These are phyloP conservation scores for Drosophila persimilis DNA, from an alignment of 1,140 invertebrate species.

Conservation along the genomic window DNA sequence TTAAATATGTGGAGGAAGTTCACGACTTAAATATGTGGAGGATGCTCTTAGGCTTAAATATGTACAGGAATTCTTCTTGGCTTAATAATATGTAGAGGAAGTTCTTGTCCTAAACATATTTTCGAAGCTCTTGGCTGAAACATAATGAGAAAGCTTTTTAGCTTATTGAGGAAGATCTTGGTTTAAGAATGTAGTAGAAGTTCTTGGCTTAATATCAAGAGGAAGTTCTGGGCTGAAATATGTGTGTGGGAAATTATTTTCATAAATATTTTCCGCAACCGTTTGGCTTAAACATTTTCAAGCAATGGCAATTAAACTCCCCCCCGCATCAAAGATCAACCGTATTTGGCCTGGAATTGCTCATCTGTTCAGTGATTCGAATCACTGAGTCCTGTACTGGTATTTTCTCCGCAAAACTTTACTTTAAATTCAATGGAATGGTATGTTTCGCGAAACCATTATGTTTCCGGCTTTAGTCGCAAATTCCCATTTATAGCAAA, in stretches of 20 bases:
- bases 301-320: constrained; percentile 22
- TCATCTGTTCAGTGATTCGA: constrained; percentile 23
- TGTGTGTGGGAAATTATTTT: no score
- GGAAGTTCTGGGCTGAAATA: no score
- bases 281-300: constrained; percentile 7
- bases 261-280: constrained; percentile 16
- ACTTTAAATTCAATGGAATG: constrained; percentile 33
- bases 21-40: constrained; percentile 6
- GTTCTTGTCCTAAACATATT: constrained; percentile 6
- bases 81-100: constrained; percentile 1
- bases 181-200: constrained; percentile 3
- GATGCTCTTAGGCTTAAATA: constrained; percentile 7
- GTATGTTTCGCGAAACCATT: not conserved
- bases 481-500: constrained; percentile 15
- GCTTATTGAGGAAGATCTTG: constrained; percentile 1
- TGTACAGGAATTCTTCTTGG: not conserved
- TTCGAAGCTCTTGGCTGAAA: constrained; percentile 12
- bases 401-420: constrained; percentile 20
- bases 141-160: not conserved
- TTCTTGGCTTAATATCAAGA: constrained; percentile 11
- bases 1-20: no score
- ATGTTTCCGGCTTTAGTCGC: not conserved
- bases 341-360: constrained; percentile 14
- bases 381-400: constrained; percentile 15
- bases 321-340: constrained; percentile 7